These are phyloP conservation scores for Lepisosteus osseus DNA, from an alignment of 2,113 vertebrate species.

Conservation along the genomic window DNA sequence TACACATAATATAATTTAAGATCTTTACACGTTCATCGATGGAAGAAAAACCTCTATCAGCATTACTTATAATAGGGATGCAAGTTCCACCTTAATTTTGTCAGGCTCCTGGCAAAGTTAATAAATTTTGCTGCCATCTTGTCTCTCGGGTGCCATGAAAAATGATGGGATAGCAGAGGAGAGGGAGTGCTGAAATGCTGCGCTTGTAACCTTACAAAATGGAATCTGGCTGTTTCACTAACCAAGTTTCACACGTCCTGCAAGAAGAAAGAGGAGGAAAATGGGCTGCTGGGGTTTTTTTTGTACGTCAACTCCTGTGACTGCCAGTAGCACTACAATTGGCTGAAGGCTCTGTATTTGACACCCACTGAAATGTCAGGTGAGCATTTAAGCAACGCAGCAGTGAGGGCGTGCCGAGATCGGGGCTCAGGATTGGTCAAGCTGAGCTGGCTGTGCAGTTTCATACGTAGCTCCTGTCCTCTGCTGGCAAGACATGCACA, in stretches of 20 bases:
- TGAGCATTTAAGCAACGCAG: no score
- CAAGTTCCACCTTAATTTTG: slow-evolving; percentile 2
- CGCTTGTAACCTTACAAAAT: not conserved
- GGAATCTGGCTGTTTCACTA: not conserved
- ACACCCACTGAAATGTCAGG: no score
- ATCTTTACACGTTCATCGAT: not conserved
- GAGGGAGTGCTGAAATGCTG: not conserved
- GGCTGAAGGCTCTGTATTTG: no score
- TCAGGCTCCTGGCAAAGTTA: not conserved
- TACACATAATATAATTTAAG: no score
- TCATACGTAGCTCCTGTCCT: no score
- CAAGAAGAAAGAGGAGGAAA: not conserved
- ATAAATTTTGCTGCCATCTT: slow-evolving; percentile 13
- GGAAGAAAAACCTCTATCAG: not conserved
- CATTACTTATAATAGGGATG: not conserved
- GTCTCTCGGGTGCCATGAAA: slow-evolving; percentile 3
- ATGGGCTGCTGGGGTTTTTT: not conserved
- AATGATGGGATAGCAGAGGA: not conserved
- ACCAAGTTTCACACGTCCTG: not conserved
- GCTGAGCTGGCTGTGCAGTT: no score
- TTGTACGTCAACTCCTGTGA: not conserved
- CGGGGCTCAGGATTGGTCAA: no score
- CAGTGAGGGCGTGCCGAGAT: no score
- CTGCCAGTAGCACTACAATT: no score
- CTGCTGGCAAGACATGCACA: no score